Percentiles rank a stretch among this genome's conserved stretches.
Conservation (phyloP, 2,797 vertebrate species). For the Xerus rutilus region DNA sequence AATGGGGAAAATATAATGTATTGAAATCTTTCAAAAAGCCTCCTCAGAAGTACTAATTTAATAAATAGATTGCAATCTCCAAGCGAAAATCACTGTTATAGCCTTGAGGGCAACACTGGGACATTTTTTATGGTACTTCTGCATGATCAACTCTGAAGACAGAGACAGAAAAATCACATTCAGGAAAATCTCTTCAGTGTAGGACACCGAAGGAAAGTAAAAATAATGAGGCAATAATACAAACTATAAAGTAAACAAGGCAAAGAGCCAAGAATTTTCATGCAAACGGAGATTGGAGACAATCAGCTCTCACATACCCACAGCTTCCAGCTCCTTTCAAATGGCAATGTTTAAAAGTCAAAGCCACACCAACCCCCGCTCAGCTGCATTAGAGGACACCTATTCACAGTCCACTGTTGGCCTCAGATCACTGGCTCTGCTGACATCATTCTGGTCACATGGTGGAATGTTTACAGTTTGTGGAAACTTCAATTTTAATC, state of each 20-base stretch:
- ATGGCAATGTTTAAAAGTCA: conserved; percentile 62
- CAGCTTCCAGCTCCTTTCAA: conserved; percentile 40
- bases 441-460: not conserved
- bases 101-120: not conserved
- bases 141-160: conserved; percentile 6
- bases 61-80: not conserved
- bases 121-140: not conserved
- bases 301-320: not conserved
- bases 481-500: conserved; percentile 7
- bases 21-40: not conserved
- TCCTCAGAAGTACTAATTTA: not conserved
- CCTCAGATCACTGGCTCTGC: not conserved
- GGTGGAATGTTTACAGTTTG: not conserved
- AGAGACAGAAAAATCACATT: conserved; percentile 33
- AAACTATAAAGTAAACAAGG: conserved; percentile 66
- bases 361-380: conserved; percentile 58
- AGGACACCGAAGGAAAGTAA: not conserved
- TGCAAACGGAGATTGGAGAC: conserved; percentile 23
- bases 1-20: not conserved
- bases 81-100: not conserved
- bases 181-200: not conserved
- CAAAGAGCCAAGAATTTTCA: conserved; percentile 62
- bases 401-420: not conserved
- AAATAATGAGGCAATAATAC: conserved; percentile 50
- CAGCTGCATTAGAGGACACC: not conserved